Percentiles rank a stretch among this genome's conserved stretches.
Evolutionary conservation across 2,113 vertebrate species (phyloP).

Genomic region (Callospermophilus lateralis): DNA sequence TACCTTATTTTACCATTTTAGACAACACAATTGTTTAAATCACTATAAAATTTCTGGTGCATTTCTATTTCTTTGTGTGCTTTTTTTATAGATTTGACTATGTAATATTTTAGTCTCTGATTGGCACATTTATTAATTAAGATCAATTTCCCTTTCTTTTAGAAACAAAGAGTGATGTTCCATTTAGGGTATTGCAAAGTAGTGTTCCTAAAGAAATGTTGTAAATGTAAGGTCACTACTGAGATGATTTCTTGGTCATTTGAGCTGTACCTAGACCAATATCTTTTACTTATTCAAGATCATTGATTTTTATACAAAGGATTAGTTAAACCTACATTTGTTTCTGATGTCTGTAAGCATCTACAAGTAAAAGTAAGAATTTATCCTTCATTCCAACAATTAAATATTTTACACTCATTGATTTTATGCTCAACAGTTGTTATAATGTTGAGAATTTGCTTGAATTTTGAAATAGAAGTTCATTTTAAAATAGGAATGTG

Average conservation of each 20-base stretch:
- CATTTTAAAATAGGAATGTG: neutral
- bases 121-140: conserved; percentile 15
- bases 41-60: neutral
- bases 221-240: neutral
- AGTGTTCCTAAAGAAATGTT: conserved; percentile 23
- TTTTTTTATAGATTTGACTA: neutral
- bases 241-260: neutral
- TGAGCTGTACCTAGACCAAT: neutral
- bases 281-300: neutral
- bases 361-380: neutral
- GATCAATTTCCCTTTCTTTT: conserved; percentile 41
- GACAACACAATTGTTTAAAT: neutral
- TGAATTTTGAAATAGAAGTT: neutral
- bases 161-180: neutral
- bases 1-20: neutral
- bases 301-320: neutral
- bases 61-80: neutral
- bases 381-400: neutral
- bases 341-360: neutral
- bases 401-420: neutral
- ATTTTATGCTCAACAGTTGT: neutral
- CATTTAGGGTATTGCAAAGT: neutral
- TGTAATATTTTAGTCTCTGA: neutral
- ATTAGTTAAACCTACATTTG: neutral
- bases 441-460: neutral